Evolutionary conservation across 2,888 invertebrate species (phyloP), one percentile per base, ranked within the genome.

Genomic region (Alloscopus bannaensis): DNA sequence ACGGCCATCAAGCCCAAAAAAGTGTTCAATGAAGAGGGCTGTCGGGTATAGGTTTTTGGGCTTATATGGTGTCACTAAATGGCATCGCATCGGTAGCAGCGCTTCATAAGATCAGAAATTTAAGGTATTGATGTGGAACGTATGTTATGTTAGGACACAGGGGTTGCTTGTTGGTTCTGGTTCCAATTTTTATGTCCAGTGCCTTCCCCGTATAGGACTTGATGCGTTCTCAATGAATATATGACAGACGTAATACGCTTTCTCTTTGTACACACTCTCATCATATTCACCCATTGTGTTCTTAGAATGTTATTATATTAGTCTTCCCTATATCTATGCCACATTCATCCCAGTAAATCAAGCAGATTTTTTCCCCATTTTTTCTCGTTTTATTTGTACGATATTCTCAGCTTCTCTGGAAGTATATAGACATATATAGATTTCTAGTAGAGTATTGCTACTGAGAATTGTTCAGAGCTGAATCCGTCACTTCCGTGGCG

Each of bases 401-500:
- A 42, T 18, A 42, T 66, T 50, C 64, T 45, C 22, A 26, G 18
- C n/a, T n/a, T n/a, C n/a, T n/a, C n/a, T n/a, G n/a, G n/a, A n/a
- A n/a, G n/a, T n/a, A n/a, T n/a, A n/a, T n/a, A n/a, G n/a, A n/a
- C n/a, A n/a, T n/a, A n/a, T n/a, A n/a, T n/a, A n/a, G n/a, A n/a
- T n/a, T n/a, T n/a, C n/a, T n/a, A n/a, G n/a, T 42, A 55, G 45
- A 69, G 20, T 52, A 22, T 42, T n/a, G n/a, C n/a, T n/a, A n/a
- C n/a, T n/a, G n/a, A n/a, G n/a, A n/a, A n/a, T 45, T 52, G 40
- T 40, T 31, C 57, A 59, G 31, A 52, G 52, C 60, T 66, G 72
- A 66, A 79, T 79, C 66, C 71, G 55, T 79, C 71, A 79, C 71
- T 79, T 79, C 71, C 68, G 73, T 78, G 77, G 73, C 77, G 81